Evolutionary conservation across 1,140 invertebrate species (phyloP), one percentile per base, ranked within the genome.

Genomic region (Zaprionus davidi): DNA sequence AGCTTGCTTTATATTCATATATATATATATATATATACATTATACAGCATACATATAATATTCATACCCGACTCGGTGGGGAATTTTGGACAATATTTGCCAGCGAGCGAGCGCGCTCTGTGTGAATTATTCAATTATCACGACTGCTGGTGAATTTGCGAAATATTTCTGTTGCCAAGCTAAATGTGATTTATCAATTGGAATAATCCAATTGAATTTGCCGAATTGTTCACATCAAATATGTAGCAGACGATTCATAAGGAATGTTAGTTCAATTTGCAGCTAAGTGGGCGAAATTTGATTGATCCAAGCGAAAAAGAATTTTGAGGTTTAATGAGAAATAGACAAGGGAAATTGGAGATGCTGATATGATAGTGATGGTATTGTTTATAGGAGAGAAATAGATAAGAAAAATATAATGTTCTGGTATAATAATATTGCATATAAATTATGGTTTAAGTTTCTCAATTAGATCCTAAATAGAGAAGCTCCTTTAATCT

Each of bases 51-150:
- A 1, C 11, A 49, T 51, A 13, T 51, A 20, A 51, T 51, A 51
- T 51, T 51, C 22, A 51, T 44, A 17, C 2, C 41, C 41, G 36
- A 38, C 12, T 13, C 36, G 13, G 4, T 38, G 13, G 36, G 36
- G 36, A 44, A 44, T 51, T 51, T 51, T 24, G 11, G 46, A n/a
- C 46, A 24, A 51, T 51, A 51, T 24, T 51, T 51, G 46, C 20
- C 0, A 41, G 5, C 5, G 9, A 0, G 17, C 17, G 7, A 51
- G 2, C 38, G 38, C 38, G 13, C 12, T 46, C 41, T 46, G 41
- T 46, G 41, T 51, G 46, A 51, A 51, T 51, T 51, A 51, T 51
- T 20, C 46, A 51, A 51, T 51, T 51, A 51, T 51, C 22, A 20
- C 46, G 46, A 41, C 38, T n/a, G n/a, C n/a, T 17, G 41, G 41